Percentiles rank a stretch among this genome's conserved stretches.
Evolutionary conservation across 2,888 invertebrate genomes (phyloP).

Genomic region (Idaea straminata): DNA sequence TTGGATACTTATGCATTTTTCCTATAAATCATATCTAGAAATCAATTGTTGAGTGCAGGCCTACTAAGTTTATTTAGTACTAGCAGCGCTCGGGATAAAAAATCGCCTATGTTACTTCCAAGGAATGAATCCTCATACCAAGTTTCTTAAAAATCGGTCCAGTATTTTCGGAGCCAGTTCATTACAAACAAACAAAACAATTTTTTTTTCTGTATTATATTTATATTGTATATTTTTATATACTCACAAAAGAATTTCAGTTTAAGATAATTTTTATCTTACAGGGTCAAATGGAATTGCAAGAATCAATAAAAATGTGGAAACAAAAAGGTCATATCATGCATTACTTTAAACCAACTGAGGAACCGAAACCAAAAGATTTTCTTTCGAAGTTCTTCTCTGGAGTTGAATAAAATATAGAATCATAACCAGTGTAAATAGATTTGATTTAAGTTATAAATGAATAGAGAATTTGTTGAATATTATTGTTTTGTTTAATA

Average conservation of each 20-base stretch:
- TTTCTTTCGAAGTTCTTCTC: constrained; percentile 94
- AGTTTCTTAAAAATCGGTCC: too few relatives aligned
- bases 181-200: too few relatives aligned
- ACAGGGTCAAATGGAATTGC: constrained; percentile 97
- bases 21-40: too few relatives aligned
- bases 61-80: too few relatives aligned
- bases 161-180: too few relatives aligned
- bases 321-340: constrained; percentile 94
- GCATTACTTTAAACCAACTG: constrained; percentile 91
- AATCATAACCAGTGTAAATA: constrained; percentile 38
- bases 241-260: background rate
- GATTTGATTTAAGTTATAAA: constrained; percentile 32
- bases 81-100: too few relatives aligned
- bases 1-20: too few relatives aligned
- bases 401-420: constrained; percentile 76
- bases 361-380: constrained; percentile 91
- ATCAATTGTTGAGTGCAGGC: too few relatives aligned
- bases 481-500: constrained; percentile 19
- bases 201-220: too few relatives aligned
- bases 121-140: too few relatives aligned
- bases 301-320: constrained; percentile 92
- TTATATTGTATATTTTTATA: too few relatives aligned
- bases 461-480: constrained; percentile 38
- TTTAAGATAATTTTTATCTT: constrained; percentile 31
- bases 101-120: too few relatives aligned